A percentile compares a stretch with the other conserved stretches of the same genome.
These are phyloP conservation scores for Poeciliopsis retropinna DNA, from an alignment of 2,113 vertebrate genomes.

Conservation along the genomic window DNA sequence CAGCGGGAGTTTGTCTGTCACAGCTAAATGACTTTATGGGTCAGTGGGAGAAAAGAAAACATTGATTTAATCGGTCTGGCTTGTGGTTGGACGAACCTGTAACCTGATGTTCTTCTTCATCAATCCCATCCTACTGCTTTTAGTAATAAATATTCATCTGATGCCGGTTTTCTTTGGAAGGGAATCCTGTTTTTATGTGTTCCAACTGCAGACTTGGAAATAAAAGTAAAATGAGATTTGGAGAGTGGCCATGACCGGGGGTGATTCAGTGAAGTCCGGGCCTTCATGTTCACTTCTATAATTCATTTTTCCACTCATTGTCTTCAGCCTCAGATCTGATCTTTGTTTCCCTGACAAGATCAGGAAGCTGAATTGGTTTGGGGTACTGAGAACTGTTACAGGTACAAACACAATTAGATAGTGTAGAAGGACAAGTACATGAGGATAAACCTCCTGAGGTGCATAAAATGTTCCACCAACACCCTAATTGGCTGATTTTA, in stretches of 20 bases:
- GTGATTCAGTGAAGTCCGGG: neutral
- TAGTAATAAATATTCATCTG: neutral
- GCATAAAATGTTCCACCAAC: too few relatives aligned
- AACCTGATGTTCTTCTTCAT: neutral
- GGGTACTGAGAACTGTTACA: neutral
- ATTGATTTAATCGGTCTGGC: neutral
- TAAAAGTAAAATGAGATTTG: neutral
- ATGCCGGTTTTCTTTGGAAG: slow-evolving; percentile 13
- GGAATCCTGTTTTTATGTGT: slow-evolving; percentile 4
- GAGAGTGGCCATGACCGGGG: neutral
- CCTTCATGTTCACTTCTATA: neutral
- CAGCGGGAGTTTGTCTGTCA: neutral
- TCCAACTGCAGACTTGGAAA: slow-evolving; percentile 4
- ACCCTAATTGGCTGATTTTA: too few relatives aligned
- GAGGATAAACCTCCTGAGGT: too few relatives aligned
- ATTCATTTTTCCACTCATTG: neutral
- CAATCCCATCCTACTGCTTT: neutral
- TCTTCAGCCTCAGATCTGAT: neutral
- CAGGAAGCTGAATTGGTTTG: neutral
- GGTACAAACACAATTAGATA: neutral
- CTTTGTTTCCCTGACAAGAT: neutral
- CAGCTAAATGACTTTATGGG: neutral
- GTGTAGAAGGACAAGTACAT: too few relatives aligned
- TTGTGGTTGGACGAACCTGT: slow-evolving; percentile 10
- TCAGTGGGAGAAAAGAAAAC: neutral